Base-by-base conservation (phyloP, 2,113 vertebrate species). In the Etheostoma spectabile region DNA sequence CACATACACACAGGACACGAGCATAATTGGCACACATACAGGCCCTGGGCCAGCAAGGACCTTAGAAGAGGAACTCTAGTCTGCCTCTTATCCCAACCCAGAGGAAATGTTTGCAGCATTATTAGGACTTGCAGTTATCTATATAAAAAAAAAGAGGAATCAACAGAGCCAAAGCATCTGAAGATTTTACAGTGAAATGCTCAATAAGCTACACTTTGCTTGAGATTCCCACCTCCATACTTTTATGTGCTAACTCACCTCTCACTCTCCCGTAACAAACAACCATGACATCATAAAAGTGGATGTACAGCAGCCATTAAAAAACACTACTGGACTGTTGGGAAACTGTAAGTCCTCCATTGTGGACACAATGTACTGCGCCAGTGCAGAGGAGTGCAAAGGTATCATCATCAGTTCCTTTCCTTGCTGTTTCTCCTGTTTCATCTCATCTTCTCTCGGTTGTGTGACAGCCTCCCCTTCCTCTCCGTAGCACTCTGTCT, bases 81-180 rank as follows among this genome's bases (percentile, higher is more conserved):
- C 55, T 65, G 65, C 59, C 70, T 55, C 53, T 83, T 33, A 30
- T 68, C 69, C 64, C 53, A 79, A 77, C 66, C 71, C 49, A 79
- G 53, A 90, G 79, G 52, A 89, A 84, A 82, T 70, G 63, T 85
- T 82, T 88, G 89, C 91, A 92, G 92, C 91, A 90, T 86, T 80
- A 79, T 91, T 75, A 87, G 78, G 86, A 88, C 79, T 83, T 79
- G 35, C 73, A 89, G 56, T 79, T 81, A 68, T 71, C 67, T 48
- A 15, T 48, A 66, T 27, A 84, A 78, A 71, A 72, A 67, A 82
- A 67, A 76, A 74, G 76, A 15, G 35, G 80, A 80, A 70, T 88
- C 68, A 63, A 83, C 72, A 82, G 79, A 81, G 67, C 48, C 65
- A 64, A 51, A 16, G 65, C 56, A 61, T 77, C 68, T 77, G 71